These are phyloP conservation scores for Tetramorium simillimum DNA, from an alignment of 1,140 invertebrate species.

Conservation along the genomic window DNA sequence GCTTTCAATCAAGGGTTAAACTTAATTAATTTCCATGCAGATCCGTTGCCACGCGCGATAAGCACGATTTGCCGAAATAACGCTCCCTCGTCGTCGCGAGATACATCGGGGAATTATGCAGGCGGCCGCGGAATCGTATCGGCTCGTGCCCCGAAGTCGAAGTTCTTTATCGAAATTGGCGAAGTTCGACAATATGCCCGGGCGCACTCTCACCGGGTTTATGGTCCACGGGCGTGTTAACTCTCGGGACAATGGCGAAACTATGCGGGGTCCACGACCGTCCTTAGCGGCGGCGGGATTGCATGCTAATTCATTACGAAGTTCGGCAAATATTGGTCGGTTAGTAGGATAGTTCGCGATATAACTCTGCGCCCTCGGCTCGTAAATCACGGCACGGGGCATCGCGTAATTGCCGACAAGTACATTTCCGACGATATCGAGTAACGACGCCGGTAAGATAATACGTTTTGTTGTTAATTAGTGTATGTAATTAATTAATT, in stretches of 20 bases:
- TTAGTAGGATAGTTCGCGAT: constrained; percentile 60
- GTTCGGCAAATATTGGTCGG: constrained; percentile 61
- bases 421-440: constrained; percentile 42
- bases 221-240: constrained; percentile 34
- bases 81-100: neutral
- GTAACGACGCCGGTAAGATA: constrained; percentile 24
- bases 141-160: constrained; percentile 1
- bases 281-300: constrained; percentile 30
- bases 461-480: constrained; percentile 57
- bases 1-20: constrained; percentile 13
- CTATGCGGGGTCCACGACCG: constrained; percentile 60
- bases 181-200: constrained; percentile 58
- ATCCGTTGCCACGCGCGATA: neutral
- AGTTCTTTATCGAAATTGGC: constrained; percentile 65
- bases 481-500: constrained; percentile 37
- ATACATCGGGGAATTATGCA: constrained; percentile 13
- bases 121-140: constrained; percentile 24
- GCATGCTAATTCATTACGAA: constrained; percentile 55
- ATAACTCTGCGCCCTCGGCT: constrained; percentile 43
- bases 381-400: constrained; percentile 51
- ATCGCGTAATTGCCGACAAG: constrained; percentile 53
- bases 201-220: constrained; percentile 25
- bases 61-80: constrained; percentile 25
- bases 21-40: constrained; percentile 34
- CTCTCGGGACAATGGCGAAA: constrained; percentile 64